Conservation (phyloP, 2,113 vertebrate species). For the Pygoscelis antarcticus region DNA sequence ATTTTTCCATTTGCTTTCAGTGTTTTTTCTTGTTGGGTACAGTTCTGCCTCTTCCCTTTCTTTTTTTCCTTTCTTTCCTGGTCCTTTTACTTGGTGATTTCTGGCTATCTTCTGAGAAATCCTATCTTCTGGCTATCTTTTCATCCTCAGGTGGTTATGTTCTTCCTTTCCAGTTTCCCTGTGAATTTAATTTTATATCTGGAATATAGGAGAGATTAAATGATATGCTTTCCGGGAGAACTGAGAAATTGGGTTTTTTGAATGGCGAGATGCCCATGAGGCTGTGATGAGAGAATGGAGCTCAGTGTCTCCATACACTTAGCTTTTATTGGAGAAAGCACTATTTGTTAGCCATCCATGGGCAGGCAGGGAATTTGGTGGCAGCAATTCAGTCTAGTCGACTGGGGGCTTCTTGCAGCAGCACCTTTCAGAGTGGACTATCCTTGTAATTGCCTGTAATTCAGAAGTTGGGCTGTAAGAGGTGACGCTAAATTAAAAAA, state of each 20-base stretch:
- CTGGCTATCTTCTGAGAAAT: not conserved
- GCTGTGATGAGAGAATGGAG: not conserved
- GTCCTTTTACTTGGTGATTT: not conserved
- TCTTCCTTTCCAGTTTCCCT: not conserved
- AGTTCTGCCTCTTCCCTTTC: not conserved
- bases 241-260: not conserved
- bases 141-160: not conserved
- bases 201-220: not conserved
- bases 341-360: not conserved
- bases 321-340: not conserved
- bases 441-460: not conserved
- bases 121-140: not conserved
- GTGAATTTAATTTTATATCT: not conserved
- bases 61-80: not conserved
- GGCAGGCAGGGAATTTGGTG: not conserved
- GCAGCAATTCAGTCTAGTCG: not conserved
- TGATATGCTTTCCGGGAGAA: not conserved
- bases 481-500: not conserved
- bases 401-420: not conserved
- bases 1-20: not conserved
- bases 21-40: not conserved
- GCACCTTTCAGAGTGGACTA: not conserved
- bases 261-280: not conserved
- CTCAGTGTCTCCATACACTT: not conserved
- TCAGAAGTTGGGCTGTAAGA: not conserved